phyloP scores from a whole-genome alignment of 2,113 vertebrate species.

The Stigmatopora nigra region DNA sequence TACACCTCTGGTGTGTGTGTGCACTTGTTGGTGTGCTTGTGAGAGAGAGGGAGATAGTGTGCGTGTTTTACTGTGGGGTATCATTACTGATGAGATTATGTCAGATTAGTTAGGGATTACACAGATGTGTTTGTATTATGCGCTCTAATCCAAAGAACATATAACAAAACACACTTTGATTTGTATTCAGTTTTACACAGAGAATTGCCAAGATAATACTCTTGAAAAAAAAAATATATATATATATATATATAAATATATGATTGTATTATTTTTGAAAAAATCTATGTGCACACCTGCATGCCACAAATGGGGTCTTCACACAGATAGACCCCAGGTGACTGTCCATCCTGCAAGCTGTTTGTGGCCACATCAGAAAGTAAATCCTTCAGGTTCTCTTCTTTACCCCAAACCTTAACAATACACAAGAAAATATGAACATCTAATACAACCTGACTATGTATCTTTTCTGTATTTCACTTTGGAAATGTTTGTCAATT shows the following conservation, averaged over 20 bases:
- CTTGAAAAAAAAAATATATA: too few relatives aligned
- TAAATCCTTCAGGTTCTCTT: constrained; percentile 93
- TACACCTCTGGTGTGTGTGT: constrained; percentile 18
- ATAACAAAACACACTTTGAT: constrained; percentile 18
- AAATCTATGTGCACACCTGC: constrained; percentile 71
- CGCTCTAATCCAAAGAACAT: constrained; percentile 59
- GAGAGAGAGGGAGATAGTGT: not conserved
- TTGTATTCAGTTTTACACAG: not conserved
- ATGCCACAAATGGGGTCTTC: constrained; percentile 98
- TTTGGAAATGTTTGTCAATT: not conserved
- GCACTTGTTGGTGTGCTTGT: constrained; percentile 7
- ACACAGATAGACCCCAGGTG: constrained; percentile 95
- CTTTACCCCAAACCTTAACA: constrained; percentile 81
- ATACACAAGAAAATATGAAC: constrained; percentile 7
- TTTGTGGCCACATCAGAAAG: constrained; percentile 93
- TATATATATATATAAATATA: too few relatives aligned
- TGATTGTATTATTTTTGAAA: not conserved
- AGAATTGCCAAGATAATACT: not conserved
- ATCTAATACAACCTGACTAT: not conserved
- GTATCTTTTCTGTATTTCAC: too few relatives aligned
- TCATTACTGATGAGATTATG: constrained; percentile 67
- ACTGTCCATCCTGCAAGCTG: constrained; percentile 93
- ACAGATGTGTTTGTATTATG: constrained; percentile 57
- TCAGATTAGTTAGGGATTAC: constrained; percentile 66
- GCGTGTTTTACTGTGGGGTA: constrained; percentile 34